Percentiles rank a stretch among this genome's conserved stretches.
Evolutionary conservation across 2,113 vertebrate species (phyloP).

Genomic region (Ovis canadensis): DNA sequence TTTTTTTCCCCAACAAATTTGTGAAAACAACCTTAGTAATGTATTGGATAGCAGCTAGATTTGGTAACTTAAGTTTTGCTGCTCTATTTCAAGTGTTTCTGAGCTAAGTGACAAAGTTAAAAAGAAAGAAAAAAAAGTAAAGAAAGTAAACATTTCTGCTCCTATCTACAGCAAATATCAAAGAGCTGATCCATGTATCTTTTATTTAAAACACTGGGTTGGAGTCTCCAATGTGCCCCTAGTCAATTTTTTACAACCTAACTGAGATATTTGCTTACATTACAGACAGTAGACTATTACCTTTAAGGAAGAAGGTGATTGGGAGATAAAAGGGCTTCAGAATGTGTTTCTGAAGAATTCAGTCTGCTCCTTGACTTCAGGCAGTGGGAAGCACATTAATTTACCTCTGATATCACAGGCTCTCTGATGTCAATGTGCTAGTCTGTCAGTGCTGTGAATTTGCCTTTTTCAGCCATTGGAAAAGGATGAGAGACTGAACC

Average conservation of each 20-base stretch:
- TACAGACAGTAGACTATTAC: slow-evolving; percentile 27
- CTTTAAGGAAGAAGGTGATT: slow-evolving; percentile 31
- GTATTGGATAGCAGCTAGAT: slow-evolving; percentile 35
- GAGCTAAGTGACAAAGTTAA: slow-evolving; percentile 19
- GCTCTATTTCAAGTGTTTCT: slow-evolving; percentile 46
- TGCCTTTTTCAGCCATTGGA: slow-evolving; percentile 61
- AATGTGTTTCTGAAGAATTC: slow-evolving; percentile 30
- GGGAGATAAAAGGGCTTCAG: slow-evolving; percentile 29
- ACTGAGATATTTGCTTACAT: slow-evolving; percentile 26
- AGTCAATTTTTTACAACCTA: slow-evolving; percentile 33
- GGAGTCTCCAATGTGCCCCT: not conserved
- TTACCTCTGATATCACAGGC: slow-evolving; percentile 64
- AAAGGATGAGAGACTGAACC: slow-evolving; percentile 63
- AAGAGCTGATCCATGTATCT: not conserved
- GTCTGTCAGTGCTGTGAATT: slow-evolving; percentile 52
- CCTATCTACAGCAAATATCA: not conserved
- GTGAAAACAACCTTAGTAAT: slow-evolving; percentile 55
- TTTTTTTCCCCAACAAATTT: slow-evolving; percentile 28
- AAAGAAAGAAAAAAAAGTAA: not conserved
- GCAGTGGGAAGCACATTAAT: slow-evolving; percentile 19
- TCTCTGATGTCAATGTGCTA: not conserved
- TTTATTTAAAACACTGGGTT: not conserved
- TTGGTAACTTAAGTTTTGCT: slow-evolving; percentile 33
- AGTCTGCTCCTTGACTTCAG: slow-evolving; percentile 5
- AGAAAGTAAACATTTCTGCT: not conserved